Evolutionary conservation across 92 coral and sea anemone species (phyloP), one percentile per base, ranked within the genome.

Genomic region (Diadumene lineata): DNA sequence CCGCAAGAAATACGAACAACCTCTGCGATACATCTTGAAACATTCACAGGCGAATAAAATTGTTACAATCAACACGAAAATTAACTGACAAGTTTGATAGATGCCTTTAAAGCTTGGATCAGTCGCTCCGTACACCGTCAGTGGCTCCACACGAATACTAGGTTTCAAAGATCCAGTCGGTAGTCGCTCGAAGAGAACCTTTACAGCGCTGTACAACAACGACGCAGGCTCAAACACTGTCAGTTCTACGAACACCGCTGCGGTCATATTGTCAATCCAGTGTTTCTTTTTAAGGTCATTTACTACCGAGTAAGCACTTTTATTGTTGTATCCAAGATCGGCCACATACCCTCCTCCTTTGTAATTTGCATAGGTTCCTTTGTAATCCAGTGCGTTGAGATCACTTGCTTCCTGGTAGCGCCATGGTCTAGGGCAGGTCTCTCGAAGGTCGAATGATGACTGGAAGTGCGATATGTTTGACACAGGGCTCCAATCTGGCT

Each of bases 261-360:
- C 88, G 11, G 90, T 88, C 44, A 11, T 69, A 57, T 81, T 85
- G 56, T 91, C 97, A 17, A 91, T 79, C 97, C 97, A 91, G 6
- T 67, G 34, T 57, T 85, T 73, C 19, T 46, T 65, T 70, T 88
- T 76, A 23, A 91, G 66, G 44, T 81, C 67, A 3, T 66, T 13
- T 27, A 88, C 48, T 7, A 91, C 88, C 16, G 72, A 81, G 4
- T 24, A 50, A 8, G 97, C 97, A 24, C 86, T 76, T 33, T 62
- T 62, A 11, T 70, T 46, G 62, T 91, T 88, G 84, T 91, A 91
- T 7, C 97, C 97, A 4, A 91, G 74, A 46, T 91, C 97, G 0
- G 97, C 97, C 30, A 88, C 85, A 66, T 57, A 91, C 10, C 97
- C 97, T 25, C 97, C 93, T 22, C 97, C 97, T 11, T 66, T 93